Evolutionary conservation across 2,888 invertebrate species (phyloP).

Genomic region (Scrobipalpa costella): DNA sequence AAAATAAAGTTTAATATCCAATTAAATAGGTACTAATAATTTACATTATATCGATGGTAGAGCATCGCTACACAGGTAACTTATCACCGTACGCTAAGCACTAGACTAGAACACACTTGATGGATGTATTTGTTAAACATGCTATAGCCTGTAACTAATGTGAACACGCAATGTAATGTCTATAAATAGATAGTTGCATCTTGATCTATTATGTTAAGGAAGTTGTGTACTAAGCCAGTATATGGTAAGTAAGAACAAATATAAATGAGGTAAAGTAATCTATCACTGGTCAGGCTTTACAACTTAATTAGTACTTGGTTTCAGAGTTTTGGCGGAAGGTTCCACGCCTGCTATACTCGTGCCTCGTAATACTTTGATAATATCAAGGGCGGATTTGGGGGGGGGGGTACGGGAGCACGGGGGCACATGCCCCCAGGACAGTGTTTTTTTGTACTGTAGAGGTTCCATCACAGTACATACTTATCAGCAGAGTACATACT

Average conservation of each 20-base stretch:
- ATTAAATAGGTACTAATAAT: constrained; percentile 7
- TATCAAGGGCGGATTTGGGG: no score
- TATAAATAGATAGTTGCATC: not conserved
- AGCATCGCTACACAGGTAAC: not conserved
- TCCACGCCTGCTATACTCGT: not conserved
- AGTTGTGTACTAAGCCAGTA: not conserved
- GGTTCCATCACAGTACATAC: no score
- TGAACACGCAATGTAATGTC: not conserved
- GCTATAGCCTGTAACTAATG: not conserved
- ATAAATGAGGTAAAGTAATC: constrained; percentile 9
- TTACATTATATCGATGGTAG: not conserved
- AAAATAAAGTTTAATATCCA: no score
- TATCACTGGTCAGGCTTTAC: not conserved
- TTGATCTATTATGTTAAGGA: not conserved
- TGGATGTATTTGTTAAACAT: not conserved
- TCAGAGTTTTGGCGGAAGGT: not conserved
- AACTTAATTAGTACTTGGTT: not conserved
- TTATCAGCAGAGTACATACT: no score
- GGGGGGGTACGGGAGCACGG: no score
- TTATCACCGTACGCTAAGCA: not conserved
- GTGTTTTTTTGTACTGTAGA: no score
- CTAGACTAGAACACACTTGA: not conserved
- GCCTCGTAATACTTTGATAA: no score
- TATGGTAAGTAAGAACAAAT: not conserved
- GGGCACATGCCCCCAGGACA: no score